A percentile compares a stretch with the other conserved stretches of the same genome.
These are phyloP conservation scores for Habrosyne pyritoides DNA, from an alignment of 2,888 invertebrate species.

Conservation along the genomic window DNA sequence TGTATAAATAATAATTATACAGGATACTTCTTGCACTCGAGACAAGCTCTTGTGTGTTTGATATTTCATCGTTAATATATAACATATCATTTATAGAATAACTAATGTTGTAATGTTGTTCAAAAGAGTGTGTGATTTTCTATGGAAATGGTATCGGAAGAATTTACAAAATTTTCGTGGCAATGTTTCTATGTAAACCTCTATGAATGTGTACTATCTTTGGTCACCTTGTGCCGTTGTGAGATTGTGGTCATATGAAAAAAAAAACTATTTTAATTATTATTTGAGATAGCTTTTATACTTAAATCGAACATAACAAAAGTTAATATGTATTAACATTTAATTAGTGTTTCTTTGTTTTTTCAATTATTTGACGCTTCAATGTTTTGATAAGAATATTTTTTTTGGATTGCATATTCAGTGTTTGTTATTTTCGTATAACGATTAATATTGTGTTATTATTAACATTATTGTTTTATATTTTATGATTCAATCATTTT, in stretches of 20 bases:
- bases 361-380: conserved; percentile 1
- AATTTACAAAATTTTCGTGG: background rate
- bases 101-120: too few relatives aligned
- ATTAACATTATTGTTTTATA: conserved; percentile 22
- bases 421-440: conserved; percentile 69
- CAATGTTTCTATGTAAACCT: background rate
- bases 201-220: background rate
- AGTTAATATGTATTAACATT: conserved; percentile 19
- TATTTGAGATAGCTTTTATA: background rate
- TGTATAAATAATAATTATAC: too few relatives aligned
- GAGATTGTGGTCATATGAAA: background rate
- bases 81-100: too few relatives aligned
- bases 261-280: background rate
- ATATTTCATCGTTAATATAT: too few relatives aligned
- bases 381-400: conserved; percentile 25
- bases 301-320: conserved; percentile 4
- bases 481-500: conserved; percentile 20
- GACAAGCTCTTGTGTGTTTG: too few relatives aligned
- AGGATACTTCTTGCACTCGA: too few relatives aligned
- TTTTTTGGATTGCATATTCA: conserved; percentile 27
- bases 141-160: too few relatives aligned
- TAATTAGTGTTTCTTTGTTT: background rate
- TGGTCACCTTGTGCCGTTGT: background rate
- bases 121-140: too few relatives aligned
- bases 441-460: conserved; percentile 61